Evolutionary conservation across 2,888 invertebrate genomes (phyloP).

Genomic region (Drosophila tripunctata): DNA sequence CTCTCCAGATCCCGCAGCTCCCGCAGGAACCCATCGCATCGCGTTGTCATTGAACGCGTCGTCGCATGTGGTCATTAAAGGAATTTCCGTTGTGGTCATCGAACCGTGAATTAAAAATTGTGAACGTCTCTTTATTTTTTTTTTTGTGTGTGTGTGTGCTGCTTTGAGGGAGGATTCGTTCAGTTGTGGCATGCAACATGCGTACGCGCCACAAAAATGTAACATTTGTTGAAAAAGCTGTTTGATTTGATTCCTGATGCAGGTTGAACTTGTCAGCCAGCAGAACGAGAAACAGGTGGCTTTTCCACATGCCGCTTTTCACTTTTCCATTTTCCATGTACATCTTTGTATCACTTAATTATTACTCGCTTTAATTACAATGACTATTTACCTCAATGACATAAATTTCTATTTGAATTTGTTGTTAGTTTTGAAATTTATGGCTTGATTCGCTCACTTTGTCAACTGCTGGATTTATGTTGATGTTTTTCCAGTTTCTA

Average conservation of each 20-base stretch:
- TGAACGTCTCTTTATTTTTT: slow-evolving; percentile 18
- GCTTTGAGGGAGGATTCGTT: slow-evolving; percentile 13
- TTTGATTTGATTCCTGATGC: slow-evolving; percentile 49
- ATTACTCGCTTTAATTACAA: not conserved
- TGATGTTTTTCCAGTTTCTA: slow-evolving; percentile 46
- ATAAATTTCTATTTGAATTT: slow-evolving; percentile 7
- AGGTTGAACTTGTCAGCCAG: slow-evolving; percentile 6
- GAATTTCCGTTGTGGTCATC: slow-evolving; percentile 78
- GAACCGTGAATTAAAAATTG: slow-evolving; percentile 73
- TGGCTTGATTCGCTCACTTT: not conserved
- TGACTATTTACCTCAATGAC: not conserved
- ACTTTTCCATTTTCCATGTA: not conserved
- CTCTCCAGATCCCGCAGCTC: slow-evolving; percentile 37
- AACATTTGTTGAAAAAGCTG: slow-evolving; percentile 24
- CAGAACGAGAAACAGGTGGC: slow-evolving; percentile 26
- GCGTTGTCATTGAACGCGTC: slow-evolving; percentile 51
- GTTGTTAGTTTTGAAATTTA: not conserved
- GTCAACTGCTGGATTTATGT: not conserved
- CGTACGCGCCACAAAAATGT: slow-evolving; percentile 31
- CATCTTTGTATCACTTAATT: not conserved
- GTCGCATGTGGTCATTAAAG: slow-evolving; percentile 72
- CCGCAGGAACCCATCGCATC: slow-evolving; percentile 15
- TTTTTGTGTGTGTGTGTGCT: not conserved
- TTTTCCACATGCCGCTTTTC: not conserved
- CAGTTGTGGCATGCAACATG: slow-evolving; percentile 2